A percentile compares a stretch with the other conserved stretches of the same genome.
phyloP scores from a whole-genome alignment of 2,113 vertebrate genomes.

The Corydoras sp. region DNA sequence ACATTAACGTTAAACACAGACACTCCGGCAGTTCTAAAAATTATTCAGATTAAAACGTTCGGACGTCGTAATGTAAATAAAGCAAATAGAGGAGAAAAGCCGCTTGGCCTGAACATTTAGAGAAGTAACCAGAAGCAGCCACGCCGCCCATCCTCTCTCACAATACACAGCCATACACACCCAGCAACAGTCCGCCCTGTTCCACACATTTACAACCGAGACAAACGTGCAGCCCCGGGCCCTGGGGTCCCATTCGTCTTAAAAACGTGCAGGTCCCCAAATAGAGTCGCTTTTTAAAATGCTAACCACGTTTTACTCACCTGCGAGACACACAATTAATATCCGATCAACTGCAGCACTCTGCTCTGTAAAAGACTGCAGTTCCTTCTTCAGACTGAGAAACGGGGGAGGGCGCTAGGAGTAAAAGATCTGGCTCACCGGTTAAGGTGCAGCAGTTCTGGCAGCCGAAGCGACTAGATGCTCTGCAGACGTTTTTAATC shows the following conservation, averaged over 20 bases:
- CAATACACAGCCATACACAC: constrained; percentile 5
- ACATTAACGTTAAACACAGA: too few relatives aligned
- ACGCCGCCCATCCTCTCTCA: neutral
- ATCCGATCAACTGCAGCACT: constrained; percentile 48
- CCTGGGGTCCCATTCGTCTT: neutral
- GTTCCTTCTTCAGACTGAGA: constrained; percentile 17
- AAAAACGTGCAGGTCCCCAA: neutral
- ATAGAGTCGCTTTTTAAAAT: neutral
- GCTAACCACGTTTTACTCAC: constrained; percentile 32
- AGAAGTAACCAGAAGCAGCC: constrained; percentile 18
- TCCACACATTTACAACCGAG: neutral
- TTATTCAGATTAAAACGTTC: neutral
- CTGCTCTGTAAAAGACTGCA: constrained; percentile 14
- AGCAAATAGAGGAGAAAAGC: neutral
- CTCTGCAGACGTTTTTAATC: too few relatives aligned
- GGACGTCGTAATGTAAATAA: neutral
- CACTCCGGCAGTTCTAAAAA: neutral
- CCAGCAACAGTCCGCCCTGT: neutral
- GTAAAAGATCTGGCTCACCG: neutral
- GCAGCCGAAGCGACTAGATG: too few relatives aligned
- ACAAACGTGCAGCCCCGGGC: neutral
- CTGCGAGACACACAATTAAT: constrained; percentile 42
- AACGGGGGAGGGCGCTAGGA: constrained; percentile 33
- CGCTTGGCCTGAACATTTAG: neutral
- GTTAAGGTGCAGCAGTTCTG: too few relatives aligned